Conservation (phyloP, 2,888 invertebrate genomes). For the Scaptomyza caliginosa region DNA sequence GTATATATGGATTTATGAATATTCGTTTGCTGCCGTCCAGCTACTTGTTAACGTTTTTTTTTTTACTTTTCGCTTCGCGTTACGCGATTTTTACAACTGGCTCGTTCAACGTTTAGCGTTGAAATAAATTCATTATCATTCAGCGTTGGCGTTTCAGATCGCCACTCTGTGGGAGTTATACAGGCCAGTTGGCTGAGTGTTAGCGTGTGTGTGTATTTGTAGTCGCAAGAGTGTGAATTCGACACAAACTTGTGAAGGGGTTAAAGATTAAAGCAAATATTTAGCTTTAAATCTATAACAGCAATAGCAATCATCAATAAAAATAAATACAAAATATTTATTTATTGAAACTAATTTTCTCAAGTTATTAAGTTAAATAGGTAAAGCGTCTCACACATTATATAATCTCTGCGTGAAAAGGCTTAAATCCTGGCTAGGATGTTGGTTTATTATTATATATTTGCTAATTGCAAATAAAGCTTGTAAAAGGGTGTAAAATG, state of each 20-base stretch:
- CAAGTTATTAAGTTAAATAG: slow-evolving; percentile 21
- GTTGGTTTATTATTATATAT: neutral
- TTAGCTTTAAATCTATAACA: slow-evolving; percentile 39
- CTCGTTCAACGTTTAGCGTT: slow-evolving; percentile 77
- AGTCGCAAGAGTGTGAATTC: slow-evolving; percentile 39
- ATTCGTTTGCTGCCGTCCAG: neutral
- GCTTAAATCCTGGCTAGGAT: neutral
- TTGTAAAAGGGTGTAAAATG: too few species aligned
- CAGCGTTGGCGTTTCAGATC: slow-evolving; percentile 38
- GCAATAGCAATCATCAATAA: slow-evolving; percentile 15
- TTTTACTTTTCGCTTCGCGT: slow-evolving; percentile 13
- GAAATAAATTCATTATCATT: slow-evolving; percentile 77
- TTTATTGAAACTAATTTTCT: slow-evolving; percentile 65
- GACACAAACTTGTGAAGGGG: slow-evolving; percentile 62
- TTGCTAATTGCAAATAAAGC: neutral
- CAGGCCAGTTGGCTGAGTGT: slow-evolving; percentile 20
- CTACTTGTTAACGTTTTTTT: neutral
- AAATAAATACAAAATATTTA: slow-evolving; percentile 35
- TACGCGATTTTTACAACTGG: slow-evolving; percentile 67
- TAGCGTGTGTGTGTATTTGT: slow-evolving; percentile 6
- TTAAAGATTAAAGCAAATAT: slow-evolving; percentile 72
- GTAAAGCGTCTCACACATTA: neutral
- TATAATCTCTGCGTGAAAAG: neutral
- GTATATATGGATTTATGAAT: slow-evolving; percentile 12
- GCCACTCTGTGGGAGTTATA: slow-evolving; percentile 47